Percentiles rank a stretch among this genome's conserved stretches.
phyloP scores from a whole-genome alignment of 30 jellyfish, hydroid and myxozoan genomes.

The Rhopilema esculentum region DNA sequence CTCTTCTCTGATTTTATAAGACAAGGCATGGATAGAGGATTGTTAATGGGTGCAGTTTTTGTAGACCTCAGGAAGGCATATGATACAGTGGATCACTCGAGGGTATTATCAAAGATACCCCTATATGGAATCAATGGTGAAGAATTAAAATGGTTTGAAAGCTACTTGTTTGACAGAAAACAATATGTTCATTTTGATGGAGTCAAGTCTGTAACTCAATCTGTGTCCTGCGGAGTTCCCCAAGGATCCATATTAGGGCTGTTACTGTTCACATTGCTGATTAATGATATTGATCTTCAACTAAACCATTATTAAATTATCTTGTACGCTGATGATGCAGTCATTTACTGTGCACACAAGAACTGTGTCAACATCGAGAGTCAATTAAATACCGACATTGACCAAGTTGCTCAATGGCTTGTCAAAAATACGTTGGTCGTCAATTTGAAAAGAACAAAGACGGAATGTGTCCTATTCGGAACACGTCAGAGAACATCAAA shows the following conservation, averaged over 20 bases:
- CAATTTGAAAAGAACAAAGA: constrained; percentile 39
- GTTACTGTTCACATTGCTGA: constrained; percentile 9
- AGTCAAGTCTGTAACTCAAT: background rate
- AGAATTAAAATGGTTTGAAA: constrained; percentile 34
- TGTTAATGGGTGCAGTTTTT: constrained; percentile 12
- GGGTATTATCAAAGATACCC: constrained; percentile 25
- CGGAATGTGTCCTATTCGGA: constrained; percentile 57
- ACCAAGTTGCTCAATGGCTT: constrained; percentile 47
- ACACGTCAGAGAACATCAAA: constrained; percentile 42
- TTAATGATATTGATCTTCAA: constrained; percentile 40
- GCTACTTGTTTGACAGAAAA: constrained; percentile 23
- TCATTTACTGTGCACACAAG: constrained; percentile 50
- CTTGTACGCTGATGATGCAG: constrained; percentile 56
- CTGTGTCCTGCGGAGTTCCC: constrained; percentile 40
- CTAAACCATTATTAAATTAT: constrained; percentile 39
- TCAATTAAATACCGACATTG: constrained; percentile 41
- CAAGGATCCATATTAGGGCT: constrained; percentile 57
- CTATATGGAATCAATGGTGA: constrained; percentile 21
- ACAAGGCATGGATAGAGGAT: constrained; percentile 33
- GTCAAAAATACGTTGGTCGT: constrained; percentile 9
- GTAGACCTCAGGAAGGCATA: constrained; percentile 38
- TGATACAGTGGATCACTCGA: constrained; percentile 38
- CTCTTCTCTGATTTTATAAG: constrained; percentile 25
- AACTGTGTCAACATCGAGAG: constrained; percentile 38
- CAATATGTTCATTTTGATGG: constrained; percentile 28